phyloP scores from a whole-genome alignment of 1,140 invertebrate genomes.

The Lordiphosa stackelbergi region DNA sequence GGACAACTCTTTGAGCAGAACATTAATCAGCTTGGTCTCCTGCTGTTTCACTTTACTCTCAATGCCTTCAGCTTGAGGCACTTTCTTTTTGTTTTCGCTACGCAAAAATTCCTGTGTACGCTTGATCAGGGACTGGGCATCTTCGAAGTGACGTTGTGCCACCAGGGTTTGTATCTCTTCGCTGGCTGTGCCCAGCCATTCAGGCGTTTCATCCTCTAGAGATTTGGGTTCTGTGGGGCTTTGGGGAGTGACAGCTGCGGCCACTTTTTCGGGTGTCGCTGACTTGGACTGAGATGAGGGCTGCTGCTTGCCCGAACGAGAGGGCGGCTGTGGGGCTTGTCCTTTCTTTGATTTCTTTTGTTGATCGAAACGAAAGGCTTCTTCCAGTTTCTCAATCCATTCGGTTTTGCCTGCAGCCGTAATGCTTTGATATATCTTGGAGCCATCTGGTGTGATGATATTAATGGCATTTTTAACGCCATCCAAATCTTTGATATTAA shows the following conservation, averaged over 20 bases:
- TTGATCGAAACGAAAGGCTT: slow-evolving; percentile 91
- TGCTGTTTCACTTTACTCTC: slow-evolving; percentile 84
- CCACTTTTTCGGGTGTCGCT: slow-evolving; percentile 62
- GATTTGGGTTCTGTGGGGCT: slow-evolving; percentile 77
- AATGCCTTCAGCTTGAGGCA: slow-evolving; percentile 43
- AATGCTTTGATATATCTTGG: slow-evolving; percentile 93
- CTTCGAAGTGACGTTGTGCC: slow-evolving; percentile 98
- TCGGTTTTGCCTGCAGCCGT: slow-evolving; percentile 92
- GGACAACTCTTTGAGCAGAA: slow-evolving; percentile 92
- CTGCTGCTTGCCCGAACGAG: slow-evolving; percentile 79
- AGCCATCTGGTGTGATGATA: slow-evolving; percentile 94
- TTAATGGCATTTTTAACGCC: slow-evolving; percentile 95
- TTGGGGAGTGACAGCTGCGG: slow-evolving; percentile 52
- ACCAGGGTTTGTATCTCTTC: slow-evolving; percentile 98
- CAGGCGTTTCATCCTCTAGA: slow-evolving; percentile 82
- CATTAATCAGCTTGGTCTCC: slow-evolving; percentile 87
- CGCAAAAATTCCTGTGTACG: slow-evolving; percentile 82
- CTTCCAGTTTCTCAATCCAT: slow-evolving; percentile 95
- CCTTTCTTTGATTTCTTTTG: slow-evolving; percentile 78
- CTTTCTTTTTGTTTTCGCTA: slow-evolving; percentile 35
- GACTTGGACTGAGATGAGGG: slow-evolving; percentile 77
- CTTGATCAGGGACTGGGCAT: slow-evolving; percentile 91
- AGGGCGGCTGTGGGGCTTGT: slow-evolving; percentile 80
- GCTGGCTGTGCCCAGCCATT: slow-evolving; percentile 94
- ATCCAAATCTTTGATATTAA: slow-evolving; percentile 95